Evolutionary conservation across 2,113 vertebrate species (phyloP), one percentile per base, ranked within the genome.

Genomic region (Tragelaphus scriptus): DNA sequence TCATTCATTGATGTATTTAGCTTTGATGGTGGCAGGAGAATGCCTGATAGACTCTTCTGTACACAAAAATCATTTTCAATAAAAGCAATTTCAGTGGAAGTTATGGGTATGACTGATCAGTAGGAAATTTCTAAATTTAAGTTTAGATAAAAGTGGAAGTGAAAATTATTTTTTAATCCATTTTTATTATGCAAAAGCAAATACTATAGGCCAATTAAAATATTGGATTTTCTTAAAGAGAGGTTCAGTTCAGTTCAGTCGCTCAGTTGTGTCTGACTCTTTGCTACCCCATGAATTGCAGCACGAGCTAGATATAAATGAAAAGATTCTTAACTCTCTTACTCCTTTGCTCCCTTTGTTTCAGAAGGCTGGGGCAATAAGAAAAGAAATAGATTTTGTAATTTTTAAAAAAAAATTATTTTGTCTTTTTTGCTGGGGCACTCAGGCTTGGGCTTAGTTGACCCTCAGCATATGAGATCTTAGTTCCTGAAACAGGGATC

Each of bases 211-310:
- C 2, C 14, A 63, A 21, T 85, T 88, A 88, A 94, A 96, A 77
- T n/a, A 59, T 0, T 40, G 32, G 30, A 14, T 49, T 44, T 19
- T 88, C 85, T 49, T 5, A 82, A 82, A 91, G n/a, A n/a, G 71
- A 90, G 40, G 28, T 3, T 63, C 61, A 63, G 28, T 63, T 63
- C 61, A 63, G 13, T 63, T 30, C 28, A 63, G 28, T 63, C 0
- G 0, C 61, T 30, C 6, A 15, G 28, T 30, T 0, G 1, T 63
- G 28, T 30, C 61, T 0, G 14, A 53, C 14, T 63, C 14, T 63
- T 30, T 32, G 61, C 0, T 1, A 63, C 28, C 28, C 28, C 1
- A 1, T 63, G 61, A 63, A 63, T 3, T 30, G 13, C 61, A 63
- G 61, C 61, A 63, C 0, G 49, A 51, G 6, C 30, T 15, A 71